Conservation (phyloP, 2,888 invertebrate genomes). For the Hypolimnas misippus region DNA sequence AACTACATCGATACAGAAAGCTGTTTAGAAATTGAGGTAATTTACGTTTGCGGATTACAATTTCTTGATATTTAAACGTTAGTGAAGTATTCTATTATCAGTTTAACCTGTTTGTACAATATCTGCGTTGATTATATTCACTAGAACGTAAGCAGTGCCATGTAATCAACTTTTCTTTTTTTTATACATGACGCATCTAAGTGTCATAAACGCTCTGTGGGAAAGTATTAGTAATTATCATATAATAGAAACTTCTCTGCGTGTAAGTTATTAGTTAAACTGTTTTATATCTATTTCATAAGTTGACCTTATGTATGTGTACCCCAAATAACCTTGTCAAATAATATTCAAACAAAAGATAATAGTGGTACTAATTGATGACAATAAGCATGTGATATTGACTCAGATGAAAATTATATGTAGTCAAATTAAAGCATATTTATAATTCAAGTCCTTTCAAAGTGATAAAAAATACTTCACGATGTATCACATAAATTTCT, state of each 20-base stretch:
- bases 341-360: constrained; percentile 16
- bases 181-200: constrained; percentile 68
- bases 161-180: constrained; percentile 59
- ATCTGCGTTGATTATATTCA: constrained; percentile 7
- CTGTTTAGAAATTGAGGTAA: constrained; percentile 35
- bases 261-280: constrained; percentile 46
- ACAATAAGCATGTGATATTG: constrained; percentile 10
- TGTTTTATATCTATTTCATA: background rate
- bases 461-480: background rate
- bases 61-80: constrained; percentile 7
- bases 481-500: background rate
- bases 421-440: background rate
- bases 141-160: constrained; percentile 31
- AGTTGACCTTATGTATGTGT: constrained; percentile 5
- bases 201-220: constrained; percentile 54
- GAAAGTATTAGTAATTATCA: constrained; percentile 50
- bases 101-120: background rate
- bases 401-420: constrained; percentile 7
- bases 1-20: constrained; percentile 65
- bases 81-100: background rate
- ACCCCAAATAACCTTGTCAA: constrained; percentile 28
- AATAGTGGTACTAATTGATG: constrained; percentile 19
- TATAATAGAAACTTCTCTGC: constrained; percentile 34
- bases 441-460: background rate
- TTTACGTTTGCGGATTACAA: constrained; percentile 14